Evolutionary conservation across 2,888 invertebrate species (phyloP).

Genomic region (Phanerotoma sp.): DNA sequence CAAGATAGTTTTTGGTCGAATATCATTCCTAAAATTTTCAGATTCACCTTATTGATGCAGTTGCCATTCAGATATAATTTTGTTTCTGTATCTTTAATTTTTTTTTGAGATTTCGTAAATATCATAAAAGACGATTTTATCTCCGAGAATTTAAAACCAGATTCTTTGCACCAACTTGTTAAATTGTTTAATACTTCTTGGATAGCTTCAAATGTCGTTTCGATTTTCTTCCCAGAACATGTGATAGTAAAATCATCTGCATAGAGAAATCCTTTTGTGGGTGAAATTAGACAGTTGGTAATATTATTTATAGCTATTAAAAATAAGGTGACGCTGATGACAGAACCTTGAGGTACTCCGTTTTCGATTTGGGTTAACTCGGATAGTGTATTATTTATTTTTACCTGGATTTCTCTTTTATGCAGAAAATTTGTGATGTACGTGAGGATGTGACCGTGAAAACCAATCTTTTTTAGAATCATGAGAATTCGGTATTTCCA

Average conservation of each 20-base stretch:
- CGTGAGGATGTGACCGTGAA: slow-evolving; percentile 7
- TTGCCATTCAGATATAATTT: slow-evolving; percentile 1
- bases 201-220: slow-evolving; percentile 5
- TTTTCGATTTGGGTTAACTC: slow-evolving; percentile 13
- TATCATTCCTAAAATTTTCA: slow-evolving; percentile 27
- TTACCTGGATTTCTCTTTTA: slow-evolving; percentile 12
- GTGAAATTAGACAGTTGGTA: no score
- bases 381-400: background rate
- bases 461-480: slow-evolving; percentile 4
- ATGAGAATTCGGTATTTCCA: slow-evolving; percentile 12
- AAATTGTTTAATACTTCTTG: slow-evolving; percentile 26
- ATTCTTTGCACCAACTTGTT: slow-evolving; percentile 7
- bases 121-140: slow-evolving; percentile 19
- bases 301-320: slow-evolving; percentile 30
- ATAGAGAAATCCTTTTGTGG: slow-evolving; percentile 2
- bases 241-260: slow-evolving; percentile 30
- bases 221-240: slow-evolving; percentile 15
- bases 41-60: background rate
- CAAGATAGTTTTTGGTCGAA: slow-evolving; percentile 29
- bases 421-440: slow-evolving; percentile 17
- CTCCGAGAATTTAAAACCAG: slow-evolving; percentile 27
- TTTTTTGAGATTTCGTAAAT: slow-evolving; percentile 7
- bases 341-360: slow-evolving; percentile 31
- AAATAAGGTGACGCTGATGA: slow-evolving; percentile 30
- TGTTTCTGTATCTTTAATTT: background rate